Conservation (phyloP, 2,888 invertebrate genomes). For the Anorthoa munda region DNA sequence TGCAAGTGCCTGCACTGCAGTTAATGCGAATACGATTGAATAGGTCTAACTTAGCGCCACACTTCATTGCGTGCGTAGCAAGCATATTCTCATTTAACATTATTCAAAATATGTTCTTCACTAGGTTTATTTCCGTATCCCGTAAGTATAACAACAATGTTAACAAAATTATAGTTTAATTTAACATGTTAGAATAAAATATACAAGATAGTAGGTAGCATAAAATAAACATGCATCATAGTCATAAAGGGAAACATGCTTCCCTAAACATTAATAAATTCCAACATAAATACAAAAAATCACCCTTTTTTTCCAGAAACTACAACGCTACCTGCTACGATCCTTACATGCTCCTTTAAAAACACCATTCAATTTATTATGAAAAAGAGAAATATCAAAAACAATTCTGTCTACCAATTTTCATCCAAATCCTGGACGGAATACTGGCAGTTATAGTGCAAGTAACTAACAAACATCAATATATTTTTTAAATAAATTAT, state of each 20-base stretch:
- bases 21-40: not conserved
- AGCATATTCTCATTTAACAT: not conserved
- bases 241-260: not conserved
- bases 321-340: no score
- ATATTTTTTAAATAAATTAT: constrained; percentile 10
- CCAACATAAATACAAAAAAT: no score
- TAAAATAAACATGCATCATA: not conserved
- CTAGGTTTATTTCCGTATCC: not conserved
- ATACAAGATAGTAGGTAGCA: constrained; percentile 3
- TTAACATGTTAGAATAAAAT: constrained; percentile 22
- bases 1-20: not conserved
- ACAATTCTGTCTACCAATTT: not conserved
- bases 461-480: not conserved
- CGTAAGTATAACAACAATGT: not conserved
- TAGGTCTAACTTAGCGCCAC: not conserved
- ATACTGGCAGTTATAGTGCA: constrained; percentile 15
- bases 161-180: constrained; percentile 6
- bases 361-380: not conserved
- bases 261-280: not conserved
- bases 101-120: constrained; percentile 9
- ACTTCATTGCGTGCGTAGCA: constrained; percentile 7
- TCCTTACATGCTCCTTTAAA: no score
- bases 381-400: constrained; percentile 1
- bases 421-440: constrained; percentile 22
- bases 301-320: no score